Conservation (phyloP, 2,797 vertebrate species). For the Mormyrops attenuatus region DNA sequence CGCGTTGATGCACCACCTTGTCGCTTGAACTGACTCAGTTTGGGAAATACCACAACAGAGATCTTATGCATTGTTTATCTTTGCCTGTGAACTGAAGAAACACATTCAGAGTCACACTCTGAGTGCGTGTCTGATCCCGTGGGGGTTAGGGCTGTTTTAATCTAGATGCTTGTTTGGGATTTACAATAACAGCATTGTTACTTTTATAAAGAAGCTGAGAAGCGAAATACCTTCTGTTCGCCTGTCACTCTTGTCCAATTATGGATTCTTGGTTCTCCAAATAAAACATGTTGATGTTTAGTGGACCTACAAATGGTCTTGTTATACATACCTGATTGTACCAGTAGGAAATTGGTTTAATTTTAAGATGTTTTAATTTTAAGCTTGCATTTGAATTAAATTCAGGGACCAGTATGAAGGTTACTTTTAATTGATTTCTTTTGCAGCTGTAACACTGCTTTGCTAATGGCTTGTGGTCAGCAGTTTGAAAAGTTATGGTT, state of each 20-base stretch:
- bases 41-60: background rate
- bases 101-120: background rate
- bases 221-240: background rate
- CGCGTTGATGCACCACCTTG: background rate
- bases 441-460: background rate
- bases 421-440: background rate
- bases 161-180: background rate
- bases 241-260: background rate
- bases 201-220: background rate
- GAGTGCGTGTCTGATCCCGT: background rate
- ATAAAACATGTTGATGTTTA: background rate
- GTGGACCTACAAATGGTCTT: background rate
- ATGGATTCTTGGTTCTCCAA: background rate
- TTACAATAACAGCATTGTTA: background rate
- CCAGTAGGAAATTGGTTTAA: background rate
- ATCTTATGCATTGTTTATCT: slow-evolving; percentile 8
- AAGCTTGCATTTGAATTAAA: background rate
- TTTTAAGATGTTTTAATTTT: background rate
- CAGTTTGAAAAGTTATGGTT: background rate
- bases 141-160: background rate
- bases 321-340: background rate
- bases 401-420: background rate
- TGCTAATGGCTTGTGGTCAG: background rate
- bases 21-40: background rate
- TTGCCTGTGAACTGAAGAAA: background rate